Base-by-base conservation (phyloP, 2,113 vertebrate genomes). In the Planiliza haematocheilus region DNA sequence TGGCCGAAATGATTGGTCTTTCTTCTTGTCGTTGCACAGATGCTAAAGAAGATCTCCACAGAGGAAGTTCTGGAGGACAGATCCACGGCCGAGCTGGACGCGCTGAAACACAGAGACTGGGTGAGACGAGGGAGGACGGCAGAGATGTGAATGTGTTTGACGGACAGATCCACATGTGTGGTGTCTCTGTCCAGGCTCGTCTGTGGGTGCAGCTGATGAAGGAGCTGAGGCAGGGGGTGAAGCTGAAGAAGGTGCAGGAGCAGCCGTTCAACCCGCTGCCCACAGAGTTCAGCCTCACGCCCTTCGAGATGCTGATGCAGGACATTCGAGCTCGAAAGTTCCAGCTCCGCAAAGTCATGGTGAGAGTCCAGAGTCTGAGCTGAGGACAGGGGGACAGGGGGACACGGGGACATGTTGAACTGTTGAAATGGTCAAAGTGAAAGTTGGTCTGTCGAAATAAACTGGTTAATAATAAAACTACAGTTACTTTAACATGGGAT, bases 261-360 rank as follows among this genome's bases (percentile, higher is more conserved):
- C 95, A 96, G 85, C 95, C 95, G 12, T 98, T 96, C 86, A 94
- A 98, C 91, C 93, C 95, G 0, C 90, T 99, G 70, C 96, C 97
- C 87, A 96, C 96, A 0, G 97, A 98, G 88, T 98, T 96, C 93
- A 96, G 97, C 93, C 96, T 99, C 77, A 99, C 97, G 0, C 97
- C 97, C 37, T 99, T 98, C 0, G 97, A 99, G 94, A 99, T 98
- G 96, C 95, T 99, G 60, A 98, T 99, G 97, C 96, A 99, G 90
- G 97, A 99, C 90, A 99, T 99, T 76, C 94, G 96, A 0, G 91
- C 95, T 0, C 93, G 95, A 74, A 98, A 96, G 83, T 98, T 96
- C 88, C 96, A 97, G 84, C 95, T 99, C 1, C 96, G 97, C 78
- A 97, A 97, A 92, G 96, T 99, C 88, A 97, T 97, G 97, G 97